Conservation (phyloP, 2,888 invertebrate species). For the Lycocerus yunnanus region DNA sequence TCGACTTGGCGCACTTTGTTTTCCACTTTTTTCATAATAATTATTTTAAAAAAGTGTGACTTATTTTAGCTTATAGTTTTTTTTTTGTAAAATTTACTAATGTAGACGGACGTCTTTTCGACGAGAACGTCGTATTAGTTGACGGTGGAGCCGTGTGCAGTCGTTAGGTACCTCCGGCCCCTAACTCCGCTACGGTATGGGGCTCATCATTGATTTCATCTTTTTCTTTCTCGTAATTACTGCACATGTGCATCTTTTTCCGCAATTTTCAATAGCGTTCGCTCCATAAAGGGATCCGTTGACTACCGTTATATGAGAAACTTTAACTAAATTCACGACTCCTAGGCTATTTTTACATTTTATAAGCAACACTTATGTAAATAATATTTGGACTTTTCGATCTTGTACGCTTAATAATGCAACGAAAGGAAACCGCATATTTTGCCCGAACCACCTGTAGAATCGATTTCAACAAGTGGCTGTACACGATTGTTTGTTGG, state of each 20-base stretch:
- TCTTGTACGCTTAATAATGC: not conserved
- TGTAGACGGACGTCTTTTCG: conserved; percentile 1
- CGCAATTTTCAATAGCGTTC: conserved; percentile 40
- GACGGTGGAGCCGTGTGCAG: conserved; percentile 40
- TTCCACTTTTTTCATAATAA: not conserved
- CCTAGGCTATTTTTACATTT: conserved; percentile 8
- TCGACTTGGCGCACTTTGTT: not conserved
- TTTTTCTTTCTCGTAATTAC: conserved; percentile 6
- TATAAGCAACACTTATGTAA: conserved; percentile 1
- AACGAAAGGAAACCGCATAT: not conserved
- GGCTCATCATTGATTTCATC: conserved; percentile 16
- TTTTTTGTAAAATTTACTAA: conserved; percentile 3
- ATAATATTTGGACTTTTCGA: not conserved
- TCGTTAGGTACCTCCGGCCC: conserved; percentile 29
- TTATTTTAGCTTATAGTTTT: not conserved
- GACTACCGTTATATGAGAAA: conserved; percentile 37
- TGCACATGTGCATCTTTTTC: conserved; percentile 27
- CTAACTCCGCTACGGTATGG: conserved; percentile 19
- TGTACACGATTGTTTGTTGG: conserved; percentile 3
- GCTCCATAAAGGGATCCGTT: conserved; percentile 44
- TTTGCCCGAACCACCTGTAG: conserved; percentile 44
- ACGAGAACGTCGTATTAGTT: not conserved
- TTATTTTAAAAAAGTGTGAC: not conserved
- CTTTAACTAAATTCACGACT: conserved; percentile 41
- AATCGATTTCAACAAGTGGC: conserved; percentile 46